Conservation (phyloP, 2,797 vertebrate genomes). For the Chaetodon trifasciatus region DNA sequence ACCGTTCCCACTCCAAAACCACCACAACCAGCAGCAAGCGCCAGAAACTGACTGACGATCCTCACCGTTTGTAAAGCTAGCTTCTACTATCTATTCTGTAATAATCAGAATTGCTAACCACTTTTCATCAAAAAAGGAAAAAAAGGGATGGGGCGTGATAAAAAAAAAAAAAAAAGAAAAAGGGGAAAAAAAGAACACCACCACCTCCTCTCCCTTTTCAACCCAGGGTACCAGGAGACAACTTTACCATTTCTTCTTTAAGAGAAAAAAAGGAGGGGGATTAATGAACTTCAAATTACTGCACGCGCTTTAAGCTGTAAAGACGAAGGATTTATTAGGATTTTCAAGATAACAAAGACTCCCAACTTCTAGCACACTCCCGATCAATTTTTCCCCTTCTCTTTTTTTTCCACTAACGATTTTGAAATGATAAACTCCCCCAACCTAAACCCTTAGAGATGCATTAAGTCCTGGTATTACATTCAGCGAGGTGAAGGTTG, state of each 20-base stretch:
- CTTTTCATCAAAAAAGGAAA: slow-evolving; percentile 85
- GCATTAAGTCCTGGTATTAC: slow-evolving; percentile 90
- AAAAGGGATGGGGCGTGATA: slow-evolving; percentile 80
- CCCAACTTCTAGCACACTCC: slow-evolving; percentile 98
- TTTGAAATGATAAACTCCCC: slow-evolving; percentile 95
- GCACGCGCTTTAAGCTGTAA: slow-evolving; percentile 98
- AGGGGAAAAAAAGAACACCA: slow-evolving; percentile 66
- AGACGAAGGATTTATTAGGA: slow-evolving; percentile 99
- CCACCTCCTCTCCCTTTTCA: slow-evolving; percentile 90
- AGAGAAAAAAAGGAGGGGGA: slow-evolving; percentile 90
- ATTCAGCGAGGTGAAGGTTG: slow-evolving; percentile 89
- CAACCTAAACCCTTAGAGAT: slow-evolving; percentile 90
- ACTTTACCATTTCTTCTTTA: slow-evolving; percentile 95
- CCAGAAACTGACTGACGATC: slow-evolving; percentile 65
- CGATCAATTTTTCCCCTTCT: slow-evolving; percentile 92
- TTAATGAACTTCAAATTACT: slow-evolving; percentile 99
- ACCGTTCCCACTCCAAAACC: slow-evolving; percentile 45
- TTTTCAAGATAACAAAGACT: slow-evolving; percentile 99
- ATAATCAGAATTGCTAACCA: slow-evolving; percentile 98
- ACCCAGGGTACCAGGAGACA: slow-evolving; percentile 92
- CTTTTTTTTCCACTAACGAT: slow-evolving; percentile 92
- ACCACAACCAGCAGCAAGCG: slow-evolving; percentile 52
- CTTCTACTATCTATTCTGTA: slow-evolving; percentile 90
- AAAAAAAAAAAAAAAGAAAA: slow-evolving; percentile 66
- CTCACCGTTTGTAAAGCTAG: slow-evolving; percentile 84